Evolutionary conservation across 64 coral and sea anemone genomes (phyloP).

Genomic region (Hydrozoanthus tunicans): DNA sequence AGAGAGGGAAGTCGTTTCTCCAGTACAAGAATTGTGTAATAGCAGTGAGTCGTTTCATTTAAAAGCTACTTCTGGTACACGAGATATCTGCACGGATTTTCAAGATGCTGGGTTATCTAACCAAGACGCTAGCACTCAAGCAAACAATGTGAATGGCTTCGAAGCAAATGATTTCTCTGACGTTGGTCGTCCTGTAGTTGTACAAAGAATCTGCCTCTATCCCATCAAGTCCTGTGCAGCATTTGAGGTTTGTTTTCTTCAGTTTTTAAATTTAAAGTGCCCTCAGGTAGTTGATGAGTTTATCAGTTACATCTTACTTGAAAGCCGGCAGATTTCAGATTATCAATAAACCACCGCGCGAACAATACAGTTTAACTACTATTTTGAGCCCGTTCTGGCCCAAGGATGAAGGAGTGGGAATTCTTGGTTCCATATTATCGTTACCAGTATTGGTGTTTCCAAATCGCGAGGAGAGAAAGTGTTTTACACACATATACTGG

Average conservation of each 20-base stretch:
- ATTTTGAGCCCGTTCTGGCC: too few relatives aligned
- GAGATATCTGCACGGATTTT: neutral
- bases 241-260: slow-evolving; percentile 71
- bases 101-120: neutral
- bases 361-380: neutral
- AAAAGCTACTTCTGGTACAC: neutral
- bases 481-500: too few relatives aligned
- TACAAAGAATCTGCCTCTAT: slow-evolving; percentile 82
- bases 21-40: neutral
- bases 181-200: neutral
- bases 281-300: neutral
- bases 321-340: neutral
- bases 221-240: slow-evolving; percentile 97
- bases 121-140: neutral
- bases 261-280: neutral
- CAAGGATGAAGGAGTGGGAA: too few relatives aligned
- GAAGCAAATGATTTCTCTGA: neutral
- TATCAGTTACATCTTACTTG: too few relatives aligned
- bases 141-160: neutral
- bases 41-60: neutral
- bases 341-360: neutral
- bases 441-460: too few relatives aligned
- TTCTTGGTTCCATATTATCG: too few relatives aligned
- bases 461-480: too few relatives aligned
- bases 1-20: neutral